Evolutionary conservation across 92 coral and sea anemone genomes (phyloP), one percentile per base, ranked within the genome.

Genomic region (Parazoanthus swiftii): DNA sequence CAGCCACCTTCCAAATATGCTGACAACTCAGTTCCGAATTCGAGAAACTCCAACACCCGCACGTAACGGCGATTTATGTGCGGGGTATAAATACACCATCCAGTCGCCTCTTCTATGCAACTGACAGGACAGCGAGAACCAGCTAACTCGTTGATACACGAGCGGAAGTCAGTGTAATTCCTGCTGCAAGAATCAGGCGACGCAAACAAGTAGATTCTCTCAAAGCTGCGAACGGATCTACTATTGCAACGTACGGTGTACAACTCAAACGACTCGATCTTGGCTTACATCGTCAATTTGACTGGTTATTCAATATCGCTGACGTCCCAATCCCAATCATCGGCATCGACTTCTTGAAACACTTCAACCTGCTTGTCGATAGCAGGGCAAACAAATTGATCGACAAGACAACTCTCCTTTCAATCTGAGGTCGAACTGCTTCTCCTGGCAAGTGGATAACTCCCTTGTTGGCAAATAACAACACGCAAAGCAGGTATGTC

Each of bases 51-150:
- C n/a, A n/a, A n/a, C n/a, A n/a, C n/a, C n/a, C n/a, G n/a, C n/a
- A n/a, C n/a, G n/a, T n/a, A n/a, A n/a, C n/a, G n/a, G n/a, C n/a
- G n/a, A n/a, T n/a, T n/a, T n/a, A n/a, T n/a, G n/a, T n/a, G n/a
- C n/a, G n/a, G n/a, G n/a, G n/a, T n/a, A n/a, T n/a, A n/a, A 51
- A 42, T 66, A 37, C 54, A 36, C 5, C 51, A 29, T 10, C 63
- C 2, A 85, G 86, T 77, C 88, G 79, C 88, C 88, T 85, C 11
- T 85, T 36, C 51, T 85, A 67, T 39, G 29, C 56, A 1, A 6
- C 56, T 0, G 88, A 85, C 29, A 36, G 13, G 11, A 3, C 80
- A 35, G 25, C 50, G 0, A 51, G 74, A 0, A 58, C 43, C 0
- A 35, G 65, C 6, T 85, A 67, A 2, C 35, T 85, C 0, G 38